Conservation (phyloP, 2,888 invertebrate genomes). For the Lasioglossum vierecki region DNA sequence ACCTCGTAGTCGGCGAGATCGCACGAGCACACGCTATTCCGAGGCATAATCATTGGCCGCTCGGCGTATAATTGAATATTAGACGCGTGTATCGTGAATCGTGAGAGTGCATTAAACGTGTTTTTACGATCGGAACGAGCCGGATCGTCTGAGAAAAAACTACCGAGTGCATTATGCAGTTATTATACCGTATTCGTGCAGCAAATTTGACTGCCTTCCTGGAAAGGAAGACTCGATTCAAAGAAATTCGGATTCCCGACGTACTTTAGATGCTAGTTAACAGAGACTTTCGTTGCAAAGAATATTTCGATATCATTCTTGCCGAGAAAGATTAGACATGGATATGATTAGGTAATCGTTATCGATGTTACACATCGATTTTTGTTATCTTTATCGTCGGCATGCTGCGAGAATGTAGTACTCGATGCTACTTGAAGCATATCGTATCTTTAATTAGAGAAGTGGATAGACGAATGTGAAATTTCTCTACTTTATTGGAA, state of each 20-base stretch:
- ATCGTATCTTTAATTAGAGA: background rate
- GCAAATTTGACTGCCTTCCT: background rate
- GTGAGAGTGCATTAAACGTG: slow-evolving; percentile 26
- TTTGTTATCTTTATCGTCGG: background rate
- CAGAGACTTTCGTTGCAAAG: background rate
- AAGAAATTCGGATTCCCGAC: background rate
- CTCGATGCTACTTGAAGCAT: background rate
- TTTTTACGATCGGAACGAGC: slow-evolving; percentile 24
- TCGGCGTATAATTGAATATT: slow-evolving; percentile 53
- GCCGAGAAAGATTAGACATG: background rate
- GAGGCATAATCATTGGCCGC: slow-evolving; percentile 26
- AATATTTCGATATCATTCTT: background rate
- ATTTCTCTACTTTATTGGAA: background rate
- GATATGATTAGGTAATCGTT: background rate
- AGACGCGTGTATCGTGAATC: slow-evolving; percentile 32
- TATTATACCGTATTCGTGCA: slow-evolving; percentile 19
- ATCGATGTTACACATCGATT: background rate
- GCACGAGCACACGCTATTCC: slow-evolving; percentile 22
- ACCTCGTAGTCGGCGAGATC: slow-evolving; percentile 4
- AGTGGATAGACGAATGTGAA: background rate
- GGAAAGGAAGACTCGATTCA: background rate
- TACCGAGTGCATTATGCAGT: slow-evolving; percentile 27
- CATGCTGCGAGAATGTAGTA: background rate
- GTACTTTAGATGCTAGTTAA: background rate
- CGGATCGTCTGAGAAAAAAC: slow-evolving; percentile 1